Conservation (phyloP, 1,140 invertebrate species). For the Drosophila erecta region DNA sequence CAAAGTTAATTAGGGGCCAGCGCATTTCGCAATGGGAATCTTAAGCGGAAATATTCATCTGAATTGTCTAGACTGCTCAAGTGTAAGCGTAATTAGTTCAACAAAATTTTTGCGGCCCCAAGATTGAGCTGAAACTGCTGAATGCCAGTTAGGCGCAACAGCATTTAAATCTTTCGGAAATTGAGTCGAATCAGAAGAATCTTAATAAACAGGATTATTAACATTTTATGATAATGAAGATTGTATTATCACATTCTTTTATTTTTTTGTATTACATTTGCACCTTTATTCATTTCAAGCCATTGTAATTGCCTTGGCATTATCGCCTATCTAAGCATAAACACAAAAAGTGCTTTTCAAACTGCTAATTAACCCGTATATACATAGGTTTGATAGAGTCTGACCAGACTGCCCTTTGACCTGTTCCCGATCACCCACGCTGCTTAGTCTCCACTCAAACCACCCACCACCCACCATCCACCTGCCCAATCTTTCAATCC, state of each 20-base stretch:
- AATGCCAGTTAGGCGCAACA: neutral
- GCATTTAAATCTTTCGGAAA: constrained; percentile 2
- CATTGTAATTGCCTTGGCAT: too few relatives aligned
- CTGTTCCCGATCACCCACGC: constrained; percentile 15
- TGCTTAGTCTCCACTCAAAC: neutral
- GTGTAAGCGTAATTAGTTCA: constrained; percentile 48
- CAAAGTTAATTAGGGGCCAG: constrained; percentile 50
- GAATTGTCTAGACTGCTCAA: constrained; percentile 48
- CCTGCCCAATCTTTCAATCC: neutral
- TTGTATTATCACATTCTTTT: too few relatives aligned
- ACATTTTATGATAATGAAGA: neutral
- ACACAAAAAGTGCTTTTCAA: neutral
- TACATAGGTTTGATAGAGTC: constrained; percentile 20
- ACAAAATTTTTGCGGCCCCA: neutral
- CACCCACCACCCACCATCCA: too few relatives aligned
- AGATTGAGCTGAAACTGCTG: constrained; percentile 6
- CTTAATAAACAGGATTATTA: constrained; percentile 4
- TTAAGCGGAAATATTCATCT: constrained; percentile 48
- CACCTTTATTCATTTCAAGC: too few relatives aligned
- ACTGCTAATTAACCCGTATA: neutral
- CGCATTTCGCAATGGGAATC: constrained; percentile 36
- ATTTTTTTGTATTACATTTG: too few relatives aligned
- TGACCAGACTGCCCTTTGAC: constrained; percentile 38
- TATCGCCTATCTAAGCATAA: too few relatives aligned
- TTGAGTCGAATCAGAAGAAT: neutral